Base-by-base conservation (phyloP, 1,140 invertebrate genomes). In the Ctenoplectra terminalis region DNA sequence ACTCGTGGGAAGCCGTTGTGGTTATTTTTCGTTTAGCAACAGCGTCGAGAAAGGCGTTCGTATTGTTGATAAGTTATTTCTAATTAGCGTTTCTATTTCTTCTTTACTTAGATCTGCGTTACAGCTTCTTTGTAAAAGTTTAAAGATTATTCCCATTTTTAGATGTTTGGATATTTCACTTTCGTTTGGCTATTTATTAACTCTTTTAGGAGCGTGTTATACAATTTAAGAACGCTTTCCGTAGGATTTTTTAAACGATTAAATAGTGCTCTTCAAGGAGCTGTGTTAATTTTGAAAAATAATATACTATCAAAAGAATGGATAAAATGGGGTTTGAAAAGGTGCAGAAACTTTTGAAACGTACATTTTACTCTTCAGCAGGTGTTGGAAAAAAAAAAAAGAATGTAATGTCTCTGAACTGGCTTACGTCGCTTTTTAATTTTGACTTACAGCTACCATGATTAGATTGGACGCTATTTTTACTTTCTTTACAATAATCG, bases 381-480 rank as follows among this genome's bases (percentile, higher is more conserved):
- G 0, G 8, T 43, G 40, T 15, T 4, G 15, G 46, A 3, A 48
- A 48, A 15, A n/a, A n/a, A n/a, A n/a, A n/a, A n/a, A n/a, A n/a
- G n/a, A n/a, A n/a, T n/a, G n/a, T n/a, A n/a, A 17, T 17, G 4
- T 48, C 11, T 34, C 7, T 1, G 29, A 34, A 20, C 40, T 48
- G 56, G 54, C 43, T 74, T 43, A 7, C n/a, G 37, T 31, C 34
- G 69, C 70, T 72, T 17, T 40, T 67, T 67, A 1, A 56, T 67
- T 54, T 76, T 11, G 11, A 76, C 26, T 54, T 54, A 29, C 73
- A 64, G 61, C 43, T 7, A 40, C 34, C 11, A 64, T 43, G 60
- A 75, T 66, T 52, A 43, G 15, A 40, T 13, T 23, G 73, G 26
- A 20, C 8, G 11, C 13, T 26, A 7, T 9, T n/a, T 31, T 40